Evolutionary conservation across 1,140 invertebrate genomes (phyloP).

Genomic region (Procambarus virginalis): DNA sequence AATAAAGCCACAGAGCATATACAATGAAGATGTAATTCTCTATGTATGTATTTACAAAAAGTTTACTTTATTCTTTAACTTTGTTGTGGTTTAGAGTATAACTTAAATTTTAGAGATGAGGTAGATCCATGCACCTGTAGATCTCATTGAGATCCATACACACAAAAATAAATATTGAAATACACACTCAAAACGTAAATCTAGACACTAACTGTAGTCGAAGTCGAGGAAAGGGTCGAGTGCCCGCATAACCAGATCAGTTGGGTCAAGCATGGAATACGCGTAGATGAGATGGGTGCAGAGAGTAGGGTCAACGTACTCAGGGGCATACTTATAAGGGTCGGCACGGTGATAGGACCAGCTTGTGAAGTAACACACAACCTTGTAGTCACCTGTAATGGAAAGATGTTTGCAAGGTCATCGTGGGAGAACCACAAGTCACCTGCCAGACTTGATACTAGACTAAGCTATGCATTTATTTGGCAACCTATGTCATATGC

Average conservation of each 20-base stretch:
- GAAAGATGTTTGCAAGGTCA: not conserved
- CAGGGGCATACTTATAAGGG: conserved; percentile 88
- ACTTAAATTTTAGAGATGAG: no score
- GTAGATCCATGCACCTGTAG: no score
- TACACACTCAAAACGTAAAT: not conserved
- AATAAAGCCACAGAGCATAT: no score
- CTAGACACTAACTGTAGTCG: conserved; percentile 81
- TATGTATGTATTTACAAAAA: no score
- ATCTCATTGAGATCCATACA: not conserved
- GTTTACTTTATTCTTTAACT: no score
- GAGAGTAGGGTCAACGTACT: conserved; percentile 85
- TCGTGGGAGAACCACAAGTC: no score
- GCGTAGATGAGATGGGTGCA: conserved; percentile 94
- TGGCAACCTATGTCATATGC: no score
- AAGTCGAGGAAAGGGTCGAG: conserved; percentile 90
- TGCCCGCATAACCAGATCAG: conserved; percentile 83
- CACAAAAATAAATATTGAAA: not conserved
- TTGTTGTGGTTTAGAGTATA: no score
- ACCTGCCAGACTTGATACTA: no score
- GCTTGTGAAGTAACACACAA: conserved; percentile 91
- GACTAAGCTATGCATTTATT: no score
- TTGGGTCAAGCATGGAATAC: conserved; percentile 88
- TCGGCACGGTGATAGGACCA: conserved; percentile 90
- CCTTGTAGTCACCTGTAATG: conserved; percentile 74
- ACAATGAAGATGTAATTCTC: no score